Conservation (phyloP, 2,797 vertebrate genomes). For the Numenius phaeopus region DNA sequence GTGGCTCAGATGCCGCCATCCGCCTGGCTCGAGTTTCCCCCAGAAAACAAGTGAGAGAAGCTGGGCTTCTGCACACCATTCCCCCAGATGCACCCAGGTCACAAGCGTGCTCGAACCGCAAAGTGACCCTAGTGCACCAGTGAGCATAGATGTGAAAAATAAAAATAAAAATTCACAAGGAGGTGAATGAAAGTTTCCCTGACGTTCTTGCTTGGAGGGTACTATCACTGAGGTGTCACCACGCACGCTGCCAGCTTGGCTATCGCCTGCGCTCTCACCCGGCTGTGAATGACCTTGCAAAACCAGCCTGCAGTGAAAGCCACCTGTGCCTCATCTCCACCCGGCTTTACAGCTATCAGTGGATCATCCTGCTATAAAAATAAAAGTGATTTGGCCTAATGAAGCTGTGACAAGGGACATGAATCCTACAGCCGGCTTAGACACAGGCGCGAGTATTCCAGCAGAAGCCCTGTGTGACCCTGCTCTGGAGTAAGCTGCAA, state of each 20-base stretch:
- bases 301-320: not conserved
- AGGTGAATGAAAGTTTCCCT: not conserved
- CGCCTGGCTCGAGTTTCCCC: constrained; percentile 22
- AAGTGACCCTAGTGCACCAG: not conserved
- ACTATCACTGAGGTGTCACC: not conserved
- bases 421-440: not conserved
- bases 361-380: constrained; percentile 39
- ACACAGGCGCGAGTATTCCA: not conserved
- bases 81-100: not conserved
- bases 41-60: not conserved
- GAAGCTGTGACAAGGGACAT: not conserved
- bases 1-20: not conserved
- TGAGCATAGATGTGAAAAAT: fast-evolving
- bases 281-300: constrained; percentile 4
- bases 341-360: constrained; percentile 37
- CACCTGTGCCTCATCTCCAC: not conserved
- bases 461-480: not conserved
- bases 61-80: fast-evolving
- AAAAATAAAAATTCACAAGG: not conserved
- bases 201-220: not conserved
- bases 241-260: fast-evolving
- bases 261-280: not conserved
- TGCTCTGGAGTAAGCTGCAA: not conserved
- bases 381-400: constrained; percentile 24
- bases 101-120: fast-evolving